These are phyloP conservation scores for Ceuthmochares aereus DNA, from an alignment of 2,113 vertebrate genomes.

Conservation along the genomic window DNA sequence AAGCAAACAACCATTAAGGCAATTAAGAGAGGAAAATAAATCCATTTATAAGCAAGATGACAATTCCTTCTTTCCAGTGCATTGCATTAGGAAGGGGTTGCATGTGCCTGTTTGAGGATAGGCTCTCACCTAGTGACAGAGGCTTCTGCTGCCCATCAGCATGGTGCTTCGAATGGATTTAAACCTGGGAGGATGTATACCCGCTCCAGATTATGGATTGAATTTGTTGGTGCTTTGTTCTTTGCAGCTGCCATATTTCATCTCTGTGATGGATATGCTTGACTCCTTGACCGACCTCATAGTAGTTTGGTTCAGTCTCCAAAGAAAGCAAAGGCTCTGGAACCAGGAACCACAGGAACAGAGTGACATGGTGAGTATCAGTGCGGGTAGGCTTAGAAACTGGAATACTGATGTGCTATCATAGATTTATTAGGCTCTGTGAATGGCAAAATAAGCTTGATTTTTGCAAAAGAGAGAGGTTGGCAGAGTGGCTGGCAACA, in stretches of 20 bases:
- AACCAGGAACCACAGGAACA: neutral
- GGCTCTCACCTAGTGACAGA: neutral
- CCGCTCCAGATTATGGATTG: neutral
- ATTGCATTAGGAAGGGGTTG: neutral
- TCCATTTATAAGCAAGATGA: neutral
- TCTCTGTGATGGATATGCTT: fast-evolving
- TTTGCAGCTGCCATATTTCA: neutral
- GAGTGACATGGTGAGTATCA: neutral
- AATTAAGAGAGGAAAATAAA: neutral
- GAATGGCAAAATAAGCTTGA: no score
- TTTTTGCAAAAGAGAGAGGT: no score
- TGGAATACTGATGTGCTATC: neutral
- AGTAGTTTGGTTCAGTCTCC: neutral
- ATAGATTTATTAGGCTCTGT: no score
- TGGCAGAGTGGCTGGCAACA: no score
- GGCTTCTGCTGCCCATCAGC: neutral
- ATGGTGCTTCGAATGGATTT: no score
- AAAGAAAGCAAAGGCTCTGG: neutral
- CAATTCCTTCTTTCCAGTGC: neutral
- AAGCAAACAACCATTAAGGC: neutral
- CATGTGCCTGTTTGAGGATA: neutral
- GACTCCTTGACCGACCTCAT: neutral
- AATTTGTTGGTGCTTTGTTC: neutral
- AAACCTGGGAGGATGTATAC: neutral
- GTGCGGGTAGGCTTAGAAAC: neutral